Conservation (phyloP, 2,113 vertebrate genomes). For the Guaruba guarouba region DNA sequence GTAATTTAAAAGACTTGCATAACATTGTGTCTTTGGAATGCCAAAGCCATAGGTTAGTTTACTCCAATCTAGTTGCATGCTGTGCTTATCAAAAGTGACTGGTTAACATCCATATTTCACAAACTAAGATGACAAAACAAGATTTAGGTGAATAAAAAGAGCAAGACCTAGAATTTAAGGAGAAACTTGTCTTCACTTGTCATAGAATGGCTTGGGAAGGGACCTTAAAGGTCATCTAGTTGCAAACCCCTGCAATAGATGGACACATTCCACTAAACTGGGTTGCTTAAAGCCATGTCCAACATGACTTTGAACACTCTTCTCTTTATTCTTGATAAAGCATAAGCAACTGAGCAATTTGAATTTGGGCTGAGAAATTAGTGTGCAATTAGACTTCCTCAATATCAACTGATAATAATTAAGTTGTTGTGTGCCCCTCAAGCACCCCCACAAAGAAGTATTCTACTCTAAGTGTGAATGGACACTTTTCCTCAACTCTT, state of each 20-base stretch:
- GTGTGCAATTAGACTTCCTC: not conserved
- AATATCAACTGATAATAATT: not conserved
- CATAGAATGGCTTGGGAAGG: not conserved
- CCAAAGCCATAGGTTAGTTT: not conserved
- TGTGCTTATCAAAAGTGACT: not conserved
- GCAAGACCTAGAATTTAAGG: not conserved
- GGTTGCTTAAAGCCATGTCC: not conserved
- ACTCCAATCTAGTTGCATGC: not conserved
- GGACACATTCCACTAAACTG: not conserved
- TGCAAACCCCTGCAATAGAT: not conserved
- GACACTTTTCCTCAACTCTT: not conserved
- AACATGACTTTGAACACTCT: not conserved
- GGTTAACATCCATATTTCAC: not conserved
- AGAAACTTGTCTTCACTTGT: not conserved
- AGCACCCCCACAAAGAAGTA: not conserved
- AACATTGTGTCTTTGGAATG: not conserved
- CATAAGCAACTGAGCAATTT: not conserved
- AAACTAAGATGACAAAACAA: not conserved
- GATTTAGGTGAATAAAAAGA: not conserved
- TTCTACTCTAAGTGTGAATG: not conserved
- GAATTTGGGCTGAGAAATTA: not conserved
- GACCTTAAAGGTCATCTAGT: not conserved
- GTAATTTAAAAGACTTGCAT: not conserved
- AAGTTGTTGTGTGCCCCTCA: not conserved
- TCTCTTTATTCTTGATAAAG: not conserved